A percentile compares a stretch with the other conserved stretches of the same genome.
phyloP scores from a whole-genome alignment of 1,140 invertebrate species.

The Antheraea mylitta region DNA sequence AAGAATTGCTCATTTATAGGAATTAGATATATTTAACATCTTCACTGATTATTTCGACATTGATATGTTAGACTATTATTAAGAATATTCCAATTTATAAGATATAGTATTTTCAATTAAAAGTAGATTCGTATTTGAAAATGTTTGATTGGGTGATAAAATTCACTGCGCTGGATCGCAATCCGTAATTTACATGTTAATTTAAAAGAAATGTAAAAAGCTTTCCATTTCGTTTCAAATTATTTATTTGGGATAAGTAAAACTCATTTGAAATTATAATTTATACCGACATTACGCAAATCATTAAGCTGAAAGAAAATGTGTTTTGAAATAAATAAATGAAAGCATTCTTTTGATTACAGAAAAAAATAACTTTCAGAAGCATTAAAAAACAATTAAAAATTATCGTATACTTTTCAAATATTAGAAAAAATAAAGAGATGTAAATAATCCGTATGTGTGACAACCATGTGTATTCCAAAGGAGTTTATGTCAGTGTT shows the following conservation, averaged over 20 bases:
- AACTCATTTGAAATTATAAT: slow-evolving; percentile 23
- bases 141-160: neutral
- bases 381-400: too few relatives aligned
- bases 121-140: too few relatives aligned
- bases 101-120: too few relatives aligned
- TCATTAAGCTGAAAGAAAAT: slow-evolving; percentile 4
- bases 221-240: slow-evolving; percentile 19
- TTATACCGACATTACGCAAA: slow-evolving; percentile 7
- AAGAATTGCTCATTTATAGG: too few relatives aligned
- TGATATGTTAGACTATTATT: too few relatives aligned
- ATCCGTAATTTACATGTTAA: slow-evolving; percentile 19
- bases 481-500: too few relatives aligned
- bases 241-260: slow-evolving; percentile 24
- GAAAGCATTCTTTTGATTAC: neutral
- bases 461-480: too few relatives aligned
- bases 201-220: slow-evolving; percentile 15
- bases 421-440: too few relatives aligned
- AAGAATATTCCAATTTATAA: too few relatives aligned
- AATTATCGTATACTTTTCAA: too few relatives aligned
- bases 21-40: neutral
- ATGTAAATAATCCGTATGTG: too few relatives aligned
- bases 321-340: slow-evolving; percentile 4
- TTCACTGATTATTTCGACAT: neutral
- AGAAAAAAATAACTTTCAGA: neutral
- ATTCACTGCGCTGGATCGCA: neutral